Conservation (phyloP, 2,113 vertebrate genomes). For the Coturnix japonica region DNA sequence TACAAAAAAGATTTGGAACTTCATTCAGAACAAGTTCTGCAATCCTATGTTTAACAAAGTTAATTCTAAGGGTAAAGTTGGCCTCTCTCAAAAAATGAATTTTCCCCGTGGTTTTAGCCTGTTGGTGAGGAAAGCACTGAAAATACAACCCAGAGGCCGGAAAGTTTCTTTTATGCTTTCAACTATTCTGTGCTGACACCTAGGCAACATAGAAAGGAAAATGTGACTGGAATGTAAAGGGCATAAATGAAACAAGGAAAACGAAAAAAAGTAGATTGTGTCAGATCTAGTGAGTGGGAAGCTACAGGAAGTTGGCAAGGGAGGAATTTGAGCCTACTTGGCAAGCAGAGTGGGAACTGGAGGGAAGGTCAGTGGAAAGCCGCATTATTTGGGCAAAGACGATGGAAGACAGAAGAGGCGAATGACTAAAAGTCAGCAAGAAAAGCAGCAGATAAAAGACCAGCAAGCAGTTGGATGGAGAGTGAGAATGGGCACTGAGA, state of each 20-base stretch:
- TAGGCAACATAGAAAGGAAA: constrained; percentile 56
- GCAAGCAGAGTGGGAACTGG: constrained; percentile 49
- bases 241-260: constrained; percentile 35
- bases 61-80: neutral
- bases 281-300: constrained; percentile 13
- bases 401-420: neutral
- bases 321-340: constrained; percentile 29
- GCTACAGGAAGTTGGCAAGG: constrained; percentile 44
- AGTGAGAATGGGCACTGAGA: neutral
- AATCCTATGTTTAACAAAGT: neutral
- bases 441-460: neutral
- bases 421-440: neutral
- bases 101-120: neutral
- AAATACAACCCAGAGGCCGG: constrained; percentile 13
- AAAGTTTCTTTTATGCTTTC: constrained; percentile 43
- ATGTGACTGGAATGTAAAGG: constrained; percentile 58
- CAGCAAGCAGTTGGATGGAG: neutral
- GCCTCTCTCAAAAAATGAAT: neutral
- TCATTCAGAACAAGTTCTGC: neutral
- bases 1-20: neutral
- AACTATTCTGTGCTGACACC: constrained; percentile 30
- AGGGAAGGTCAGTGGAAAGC: constrained; percentile 24
- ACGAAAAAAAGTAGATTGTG: constrained; percentile 36
- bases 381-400: neutral
- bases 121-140: constrained; percentile 37